Conservation (phyloP, 1,140 invertebrate species). For the Brachionus koreanus region DNA sequence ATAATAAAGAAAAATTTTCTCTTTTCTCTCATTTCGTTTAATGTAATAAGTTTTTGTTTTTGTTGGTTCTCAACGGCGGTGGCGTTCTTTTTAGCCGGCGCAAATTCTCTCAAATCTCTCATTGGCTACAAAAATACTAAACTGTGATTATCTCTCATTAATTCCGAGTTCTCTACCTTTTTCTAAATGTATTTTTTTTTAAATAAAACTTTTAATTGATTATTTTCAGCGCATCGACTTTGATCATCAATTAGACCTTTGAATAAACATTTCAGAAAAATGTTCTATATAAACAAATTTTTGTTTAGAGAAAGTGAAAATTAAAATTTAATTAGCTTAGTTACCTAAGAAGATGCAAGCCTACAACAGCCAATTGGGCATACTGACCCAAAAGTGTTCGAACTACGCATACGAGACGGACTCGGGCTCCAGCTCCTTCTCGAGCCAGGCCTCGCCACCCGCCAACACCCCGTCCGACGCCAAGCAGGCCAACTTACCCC, state of each 20-base stretch:
- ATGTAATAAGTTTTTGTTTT: conserved; percentile 36
- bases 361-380: not conserved
- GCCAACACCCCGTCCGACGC: not conserved
- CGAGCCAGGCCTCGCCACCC: not conserved
- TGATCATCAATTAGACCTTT: conserved; percentile 25
- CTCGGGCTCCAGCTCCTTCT: conserved; percentile 19
- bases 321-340: not conserved
- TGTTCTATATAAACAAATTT: not conserved
- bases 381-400: conserved; percentile 2
- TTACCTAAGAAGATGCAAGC: not conserved
- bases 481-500: not conserved
- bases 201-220: conserved; percentile 31
- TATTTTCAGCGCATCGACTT: not conserved
- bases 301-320: not conserved
- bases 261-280: conserved; percentile 11
- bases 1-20: not conserved
- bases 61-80: not conserved
- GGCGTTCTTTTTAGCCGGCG: not conserved
- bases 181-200: not conserved
- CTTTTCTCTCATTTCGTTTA: not conserved
- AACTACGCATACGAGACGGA: conserved; percentile 6
- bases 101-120: not conserved
- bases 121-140: conserved; percentile 10
- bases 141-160: conserved; percentile 9
- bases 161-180: not conserved